Evolutionary conservation across 2,113 vertebrate genomes (phyloP).

Genomic region (Anguilla rostrata): DNA sequence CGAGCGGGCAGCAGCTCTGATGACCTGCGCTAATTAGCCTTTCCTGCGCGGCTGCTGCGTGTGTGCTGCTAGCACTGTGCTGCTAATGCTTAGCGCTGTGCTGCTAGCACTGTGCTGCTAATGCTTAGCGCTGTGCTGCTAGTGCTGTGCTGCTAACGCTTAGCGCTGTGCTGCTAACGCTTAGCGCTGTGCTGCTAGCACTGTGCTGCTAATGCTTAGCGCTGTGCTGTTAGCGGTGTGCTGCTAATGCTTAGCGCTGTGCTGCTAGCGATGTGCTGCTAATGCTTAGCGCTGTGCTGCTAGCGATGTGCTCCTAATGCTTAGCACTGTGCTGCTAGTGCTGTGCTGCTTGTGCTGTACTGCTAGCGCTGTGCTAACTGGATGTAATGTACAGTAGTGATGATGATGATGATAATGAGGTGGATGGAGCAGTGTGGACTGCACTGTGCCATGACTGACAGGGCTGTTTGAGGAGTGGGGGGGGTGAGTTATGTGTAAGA

Average conservation of each 20-base stretch:
- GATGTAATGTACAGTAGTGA: neutral
- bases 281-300: too few relatives aligned
- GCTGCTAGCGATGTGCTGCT: neutral
- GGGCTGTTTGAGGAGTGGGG: neutral
- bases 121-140: neutral
- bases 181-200: neutral
- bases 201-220: neutral
- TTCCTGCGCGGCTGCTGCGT: too few relatives aligned
- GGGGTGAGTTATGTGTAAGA: neutral
- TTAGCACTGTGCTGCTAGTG: too few relatives aligned
- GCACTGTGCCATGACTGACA: neutral
- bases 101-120: neutral
- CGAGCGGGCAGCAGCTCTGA: neutral
- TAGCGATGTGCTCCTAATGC: too few relatives aligned
- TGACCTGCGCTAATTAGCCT: neutral
- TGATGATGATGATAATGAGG: neutral
- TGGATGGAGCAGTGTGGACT: neutral
- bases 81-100: too few relatives aligned
- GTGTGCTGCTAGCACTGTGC: too few relatives aligned
- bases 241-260: neutral
- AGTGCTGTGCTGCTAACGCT: neutral
- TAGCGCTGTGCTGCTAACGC: neutral
- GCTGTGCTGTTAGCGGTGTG: neutral
- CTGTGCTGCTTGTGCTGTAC: too few relatives aligned
- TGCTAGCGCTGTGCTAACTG: neutral